Conservation (phyloP, 2,113 vertebrate species). For the Anthoscopus minutus region DNA sequence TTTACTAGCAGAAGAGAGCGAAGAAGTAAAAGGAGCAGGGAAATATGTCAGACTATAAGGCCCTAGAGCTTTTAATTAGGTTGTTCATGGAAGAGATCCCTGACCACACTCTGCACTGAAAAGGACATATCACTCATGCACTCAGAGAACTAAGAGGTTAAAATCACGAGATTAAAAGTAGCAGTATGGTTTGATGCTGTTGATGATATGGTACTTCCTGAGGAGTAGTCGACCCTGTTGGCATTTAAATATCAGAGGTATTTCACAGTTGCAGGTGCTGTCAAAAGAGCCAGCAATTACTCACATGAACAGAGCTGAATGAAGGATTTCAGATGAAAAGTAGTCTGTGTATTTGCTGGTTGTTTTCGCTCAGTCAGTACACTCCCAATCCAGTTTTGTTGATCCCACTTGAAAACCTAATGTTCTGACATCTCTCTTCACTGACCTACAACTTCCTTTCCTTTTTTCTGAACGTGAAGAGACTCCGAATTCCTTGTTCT, state of each 20-base stretch:
- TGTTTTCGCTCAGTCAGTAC: not conserved
- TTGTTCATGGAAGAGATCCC: not conserved
- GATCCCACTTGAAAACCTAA: not conserved
- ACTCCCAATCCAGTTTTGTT: not conserved
- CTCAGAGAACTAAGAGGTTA: not conserved
- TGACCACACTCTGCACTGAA: not conserved
- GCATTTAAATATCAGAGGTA: not conserved
- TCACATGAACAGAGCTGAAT: not conserved
- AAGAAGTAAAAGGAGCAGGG: not conserved
- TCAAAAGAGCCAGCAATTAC: not conserved
- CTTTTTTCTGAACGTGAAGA: not conserved
- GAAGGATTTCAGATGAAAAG: not conserved
- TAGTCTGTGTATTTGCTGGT: not conserved
- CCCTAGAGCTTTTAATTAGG: not conserved
- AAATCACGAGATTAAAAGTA: not conserved
- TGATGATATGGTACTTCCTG: not conserved
- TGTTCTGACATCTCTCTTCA: not conserved
- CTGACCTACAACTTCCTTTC: not conserved
- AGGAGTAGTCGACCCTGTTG: not conserved
- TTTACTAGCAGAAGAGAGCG: not conserved
- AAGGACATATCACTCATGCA: accelerated
- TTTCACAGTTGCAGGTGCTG: not conserved
- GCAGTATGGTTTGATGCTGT: not conserved
- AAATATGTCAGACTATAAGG: not conserved
- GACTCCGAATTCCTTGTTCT: not conserved